Base-by-base conservation (phyloP, 2,797 vertebrate genomes). In the Acipenser oxyrinchus region DNA sequence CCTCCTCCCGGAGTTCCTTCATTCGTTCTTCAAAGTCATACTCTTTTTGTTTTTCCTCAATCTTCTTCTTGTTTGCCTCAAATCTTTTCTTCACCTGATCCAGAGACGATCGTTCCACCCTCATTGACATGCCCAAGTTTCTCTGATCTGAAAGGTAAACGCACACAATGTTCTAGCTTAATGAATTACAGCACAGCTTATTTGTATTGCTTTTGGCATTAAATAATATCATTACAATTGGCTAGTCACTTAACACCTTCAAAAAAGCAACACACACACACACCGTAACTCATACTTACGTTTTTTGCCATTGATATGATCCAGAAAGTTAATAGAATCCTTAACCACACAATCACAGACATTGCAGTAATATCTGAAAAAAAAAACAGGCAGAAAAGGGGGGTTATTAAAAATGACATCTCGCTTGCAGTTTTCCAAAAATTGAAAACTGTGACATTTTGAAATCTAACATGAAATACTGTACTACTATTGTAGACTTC, bases 291-390 rank as follows among this genome's bases (percentile, higher is more conserved):
- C 13, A 69, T 64, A 90, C 94, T 95, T 88, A 99, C 96, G 96
- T 89, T 99, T 99, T 78, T 99, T 99, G 70, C 96, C 95, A 61
- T 99, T 99, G 87, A 99, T 98, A 84, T 98, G 96, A 87, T 98
- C 96, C 83, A 98, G 71, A 76, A 99, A 99, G 82, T 99, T 99
- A 75, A 99, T 98, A 71, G 96, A 99, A 77, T 99, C 96, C 75
- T 98, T 99, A 69, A 99, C 96, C 49, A 99, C 96, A 8, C 96
- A 99, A 86, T 99, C 96, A 10, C 96, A 99, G 0, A 99, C 95
- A 0, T 98, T 99, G 72, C 96, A 99, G 78, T 99, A 98, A 74
- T 98, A 98, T 4, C 95, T 98, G 82, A 6, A 60, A 58, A 58
- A 11, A 60, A 9, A 70, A 48, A 68, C 63, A 12, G 37, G 50